phyloP scores from a whole-genome alignment of 1,140 invertebrate genomes.

The Brachionus rotundiformis region DNA sequence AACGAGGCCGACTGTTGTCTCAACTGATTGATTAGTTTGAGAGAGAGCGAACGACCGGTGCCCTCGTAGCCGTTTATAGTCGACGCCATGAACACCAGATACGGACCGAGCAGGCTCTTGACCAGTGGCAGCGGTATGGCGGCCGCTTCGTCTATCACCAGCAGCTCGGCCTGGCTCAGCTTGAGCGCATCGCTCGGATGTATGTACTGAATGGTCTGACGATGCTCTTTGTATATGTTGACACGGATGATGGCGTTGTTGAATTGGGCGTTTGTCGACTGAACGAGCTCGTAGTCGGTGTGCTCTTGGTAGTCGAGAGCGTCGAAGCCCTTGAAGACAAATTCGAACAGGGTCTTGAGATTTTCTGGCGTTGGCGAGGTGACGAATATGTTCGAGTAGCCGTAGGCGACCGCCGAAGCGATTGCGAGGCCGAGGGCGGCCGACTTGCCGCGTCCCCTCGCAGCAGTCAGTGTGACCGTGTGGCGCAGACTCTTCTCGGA shows the following conservation, averaged over 20 bases:
- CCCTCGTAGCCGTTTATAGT: slow-evolving; percentile 99
- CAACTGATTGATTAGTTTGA: slow-evolving; percentile 90
- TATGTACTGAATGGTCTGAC: slow-evolving; percentile 98
- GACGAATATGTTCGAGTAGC: slow-evolving; percentile 88
- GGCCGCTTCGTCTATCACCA: slow-evolving; percentile 97
- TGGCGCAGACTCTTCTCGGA: slow-evolving; percentile 86
- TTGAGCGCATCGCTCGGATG: slow-evolving; percentile 80
- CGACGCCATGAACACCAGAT: slow-evolving; percentile 92
- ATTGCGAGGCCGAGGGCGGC: slow-evolving; percentile 93
- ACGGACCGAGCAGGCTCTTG: slow-evolving; percentile 72
- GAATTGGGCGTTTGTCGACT: slow-evolving; percentile 92
- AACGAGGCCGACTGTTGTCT: slow-evolving; percentile 68
- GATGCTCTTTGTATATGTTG: slow-evolving; percentile 82
- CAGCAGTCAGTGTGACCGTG: slow-evolving; percentile 90
- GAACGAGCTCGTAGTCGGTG: slow-evolving; percentile 90
- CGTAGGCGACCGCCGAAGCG: slow-evolving; percentile 68
- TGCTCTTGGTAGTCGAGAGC: slow-evolving; percentile 90
- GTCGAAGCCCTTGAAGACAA: slow-evolving; percentile 93
- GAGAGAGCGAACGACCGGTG: slow-evolving; percentile 88
- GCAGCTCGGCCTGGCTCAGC: slow-evolving; percentile 81
- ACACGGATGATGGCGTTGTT: slow-evolving; percentile 93
- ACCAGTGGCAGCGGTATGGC: slow-evolving; percentile 94
- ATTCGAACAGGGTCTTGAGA: slow-evolving; percentile 95
- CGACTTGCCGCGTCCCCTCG: slow-evolving; percentile 94
- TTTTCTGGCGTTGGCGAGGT: slow-evolving; percentile 97